phyloP scores from a whole-genome alignment of 2,797 vertebrate genomes.

The Danio albolineatus region DNA sequence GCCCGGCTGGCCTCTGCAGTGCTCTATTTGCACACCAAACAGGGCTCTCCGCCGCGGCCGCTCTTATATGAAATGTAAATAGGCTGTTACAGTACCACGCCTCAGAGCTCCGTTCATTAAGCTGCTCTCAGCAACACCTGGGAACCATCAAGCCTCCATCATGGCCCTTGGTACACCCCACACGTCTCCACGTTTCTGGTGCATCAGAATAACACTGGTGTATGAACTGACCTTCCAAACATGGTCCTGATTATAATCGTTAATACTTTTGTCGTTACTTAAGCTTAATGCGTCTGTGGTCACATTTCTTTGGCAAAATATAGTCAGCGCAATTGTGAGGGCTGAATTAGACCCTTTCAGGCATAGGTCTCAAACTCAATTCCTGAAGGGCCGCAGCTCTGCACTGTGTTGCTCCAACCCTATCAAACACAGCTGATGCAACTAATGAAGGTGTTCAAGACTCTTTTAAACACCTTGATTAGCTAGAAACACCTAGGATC shows the following conservation, averaged over 20 bases:
- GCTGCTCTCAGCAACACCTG: constrained; percentile 33
- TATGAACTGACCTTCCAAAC: background rate
- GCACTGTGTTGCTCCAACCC: no score
- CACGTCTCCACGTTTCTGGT: constrained; percentile 21
- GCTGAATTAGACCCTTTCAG: no score
- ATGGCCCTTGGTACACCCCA: constrained; percentile 3
- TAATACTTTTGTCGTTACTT: background rate
- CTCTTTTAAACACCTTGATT: no score
- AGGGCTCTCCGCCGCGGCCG: constrained; percentile 53
- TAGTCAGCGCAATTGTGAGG: no score
- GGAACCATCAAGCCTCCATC: constrained; percentile 14
- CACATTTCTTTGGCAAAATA: no score
- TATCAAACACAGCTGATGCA: no score
- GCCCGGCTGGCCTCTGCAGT: constrained; percentile 67
- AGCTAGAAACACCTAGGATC: no score
- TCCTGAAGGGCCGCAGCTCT: no score
- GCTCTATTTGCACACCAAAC: constrained; percentile 83
- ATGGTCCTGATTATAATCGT: background rate
- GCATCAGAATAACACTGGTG: background rate
- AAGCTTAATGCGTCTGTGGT: no score
- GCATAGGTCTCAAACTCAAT: no score
- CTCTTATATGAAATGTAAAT: constrained; percentile 63
- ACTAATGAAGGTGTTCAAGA: no score
- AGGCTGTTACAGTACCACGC: constrained; percentile 46
- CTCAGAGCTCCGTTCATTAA: constrained; percentile 28